Conservation (phyloP, 2,113 vertebrate genomes). For the Oncorhynchus clarkii region DNA sequence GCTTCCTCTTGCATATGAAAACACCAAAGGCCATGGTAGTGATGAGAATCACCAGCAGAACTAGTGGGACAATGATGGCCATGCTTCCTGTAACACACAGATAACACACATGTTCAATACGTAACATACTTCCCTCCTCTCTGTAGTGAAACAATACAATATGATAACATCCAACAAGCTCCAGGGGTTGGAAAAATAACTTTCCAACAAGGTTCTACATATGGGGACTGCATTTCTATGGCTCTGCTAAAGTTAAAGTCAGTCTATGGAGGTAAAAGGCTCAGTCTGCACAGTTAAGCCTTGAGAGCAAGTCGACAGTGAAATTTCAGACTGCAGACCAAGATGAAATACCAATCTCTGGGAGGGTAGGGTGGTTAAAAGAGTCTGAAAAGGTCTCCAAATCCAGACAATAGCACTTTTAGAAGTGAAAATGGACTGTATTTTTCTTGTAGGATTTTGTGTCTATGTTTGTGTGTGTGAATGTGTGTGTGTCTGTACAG, state of each 20-base stretch:
- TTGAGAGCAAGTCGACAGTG: not conserved
- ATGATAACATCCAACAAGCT: not conserved
- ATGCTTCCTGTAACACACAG: slow-evolving; percentile 78
- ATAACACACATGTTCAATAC: not conserved
- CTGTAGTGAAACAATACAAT: too few relatives aligned
- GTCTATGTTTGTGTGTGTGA: not conserved
- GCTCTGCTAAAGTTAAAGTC: not conserved
- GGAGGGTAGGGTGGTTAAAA: not conserved
- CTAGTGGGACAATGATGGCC: slow-evolving; percentile 85
- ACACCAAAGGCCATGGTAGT: slow-evolving; percentile 82
- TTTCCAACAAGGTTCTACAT: not conserved
- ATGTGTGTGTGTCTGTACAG: too few relatives aligned
- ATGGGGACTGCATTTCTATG: not conserved
- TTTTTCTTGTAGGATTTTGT: not conserved
- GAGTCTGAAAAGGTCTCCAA: slow-evolving; percentile 3
- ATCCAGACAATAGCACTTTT: not conserved
- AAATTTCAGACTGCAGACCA: slow-evolving; percentile 29
- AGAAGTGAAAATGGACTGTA: not conserved
- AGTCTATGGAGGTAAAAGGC: not conserved
- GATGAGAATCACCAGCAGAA: slow-evolving; percentile 82
- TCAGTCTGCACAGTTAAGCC: not conserved
- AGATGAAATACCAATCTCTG: slow-evolving; percentile 19
- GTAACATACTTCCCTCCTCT: too few relatives aligned
- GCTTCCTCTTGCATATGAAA: slow-evolving; percentile 83
- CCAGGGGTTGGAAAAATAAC: not conserved